Evolutionary conservation across 2,113 vertebrate genomes (phyloP).

Genomic region (Sporophila hypoxantha): DNA sequence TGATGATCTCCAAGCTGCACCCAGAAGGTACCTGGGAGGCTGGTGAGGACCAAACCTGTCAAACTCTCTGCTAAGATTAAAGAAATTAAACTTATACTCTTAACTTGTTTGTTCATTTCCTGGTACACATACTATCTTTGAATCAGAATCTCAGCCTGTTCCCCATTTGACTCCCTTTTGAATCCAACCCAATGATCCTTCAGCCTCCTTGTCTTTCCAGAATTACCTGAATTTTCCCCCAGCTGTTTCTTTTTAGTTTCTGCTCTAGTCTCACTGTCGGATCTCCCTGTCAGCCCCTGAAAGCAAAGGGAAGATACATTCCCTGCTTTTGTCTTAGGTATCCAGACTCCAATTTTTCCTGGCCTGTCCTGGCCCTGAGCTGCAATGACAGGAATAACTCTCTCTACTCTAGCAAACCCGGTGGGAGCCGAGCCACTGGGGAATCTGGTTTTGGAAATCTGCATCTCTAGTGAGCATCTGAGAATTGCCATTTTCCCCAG

Average conservation of each 20-base stretch:
- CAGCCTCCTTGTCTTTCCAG: not conserved
- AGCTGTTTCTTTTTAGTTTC: not conserved
- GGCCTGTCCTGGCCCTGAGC: not conserved
- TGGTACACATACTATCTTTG: not conserved
- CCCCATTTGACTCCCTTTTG: not conserved
- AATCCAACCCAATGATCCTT: not conserved
- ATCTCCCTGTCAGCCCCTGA: not conserved
- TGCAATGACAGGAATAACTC: not conserved
- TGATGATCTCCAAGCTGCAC: not conserved
- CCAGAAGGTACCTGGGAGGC: not conserved
- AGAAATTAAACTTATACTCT: not conserved
- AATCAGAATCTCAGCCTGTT: not conserved
- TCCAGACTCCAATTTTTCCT: not conserved
- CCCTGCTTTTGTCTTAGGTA: not conserved
- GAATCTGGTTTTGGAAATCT: constrained; percentile 20
- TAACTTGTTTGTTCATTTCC: accelerated
- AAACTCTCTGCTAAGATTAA: not conserved
- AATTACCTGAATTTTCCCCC: not conserved
- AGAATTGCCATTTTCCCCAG: constrained; percentile 28
- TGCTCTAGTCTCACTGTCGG: not conserved
- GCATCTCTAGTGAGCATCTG: not conserved
- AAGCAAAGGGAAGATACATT: not conserved
- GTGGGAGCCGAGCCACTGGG: not conserved
- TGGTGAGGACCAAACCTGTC: not conserved
- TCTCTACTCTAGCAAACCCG: accelerated